Evolutionary conservation across 2,797 vertebrate species (phyloP).

Genomic region (Sebastolobus altivelis): DNA sequence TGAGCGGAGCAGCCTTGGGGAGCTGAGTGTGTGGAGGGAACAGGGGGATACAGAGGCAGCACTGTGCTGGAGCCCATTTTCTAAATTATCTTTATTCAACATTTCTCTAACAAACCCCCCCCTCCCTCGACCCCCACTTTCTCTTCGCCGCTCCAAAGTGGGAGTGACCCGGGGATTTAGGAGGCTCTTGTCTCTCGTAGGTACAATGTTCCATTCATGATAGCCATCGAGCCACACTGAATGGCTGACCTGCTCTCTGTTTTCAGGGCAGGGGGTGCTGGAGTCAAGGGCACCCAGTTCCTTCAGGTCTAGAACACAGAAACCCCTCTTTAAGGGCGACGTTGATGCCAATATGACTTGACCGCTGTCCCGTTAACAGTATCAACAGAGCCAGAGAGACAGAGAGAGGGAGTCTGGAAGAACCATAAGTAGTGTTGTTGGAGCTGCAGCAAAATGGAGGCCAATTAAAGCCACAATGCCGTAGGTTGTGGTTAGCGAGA

Average conservation of each 20-base stretch:
- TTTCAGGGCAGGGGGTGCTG: constrained; percentile 45
- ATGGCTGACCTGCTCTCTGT: constrained; percentile 63
- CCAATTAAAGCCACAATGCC: constrained; percentile 69
- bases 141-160: constrained; percentile 49
- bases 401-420: constrained; percentile 16
- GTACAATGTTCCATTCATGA: constrained; percentile 86
- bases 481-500: constrained; percentile 55
- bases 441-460: constrained; percentile 59
- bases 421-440: constrained; percentile 42
- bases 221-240: constrained; percentile 59
- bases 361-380: constrained; percentile 40
- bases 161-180: constrained; percentile 75
- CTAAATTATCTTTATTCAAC: constrained; percentile 85
- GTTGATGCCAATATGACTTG: constrained; percentile 40
- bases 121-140: constrained; percentile 23
- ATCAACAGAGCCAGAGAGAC: constrained; percentile 44
- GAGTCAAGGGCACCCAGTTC: constrained; percentile 58
- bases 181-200: constrained; percentile 73
- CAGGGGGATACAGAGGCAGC: constrained; percentile 73
- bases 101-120: constrained; percentile 72
- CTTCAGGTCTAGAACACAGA: constrained; percentile 59
- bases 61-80: constrained; percentile 82
- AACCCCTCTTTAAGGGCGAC: constrained; percentile 41
- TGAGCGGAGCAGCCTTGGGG: constrained; percentile 59
- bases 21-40: constrained; percentile 54